Evolutionary conservation across 2,113 vertebrate genomes (phyloP).

Genomic region (Pachypanchax playfairii): DNA sequence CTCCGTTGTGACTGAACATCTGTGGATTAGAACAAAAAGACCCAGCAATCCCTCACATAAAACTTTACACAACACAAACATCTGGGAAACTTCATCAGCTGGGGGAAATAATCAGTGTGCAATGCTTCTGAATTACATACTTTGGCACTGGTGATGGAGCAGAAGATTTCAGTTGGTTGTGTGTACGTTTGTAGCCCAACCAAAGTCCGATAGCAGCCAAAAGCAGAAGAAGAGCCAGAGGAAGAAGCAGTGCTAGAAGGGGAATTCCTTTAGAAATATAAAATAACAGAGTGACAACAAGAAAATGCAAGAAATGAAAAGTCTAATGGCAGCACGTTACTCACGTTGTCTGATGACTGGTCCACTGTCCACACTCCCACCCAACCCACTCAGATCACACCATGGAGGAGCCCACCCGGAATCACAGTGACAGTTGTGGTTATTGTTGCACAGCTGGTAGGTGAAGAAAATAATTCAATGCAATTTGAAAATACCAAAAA

Average conservation of each 20-base stretch:
- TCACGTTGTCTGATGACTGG: slow-evolving; percentile 77
- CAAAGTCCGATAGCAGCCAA: slow-evolving; percentile 63
- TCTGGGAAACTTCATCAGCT: not conserved
- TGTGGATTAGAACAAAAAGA: slow-evolving; percentile 31
- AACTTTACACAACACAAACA: no score
- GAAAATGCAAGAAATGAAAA: not conserved
- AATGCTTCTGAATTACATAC: slow-evolving; percentile 14
- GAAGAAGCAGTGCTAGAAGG: slow-evolving; percentile 63
- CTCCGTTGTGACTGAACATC: slow-evolving; percentile 41
- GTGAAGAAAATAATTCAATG: slow-evolving; percentile 1
- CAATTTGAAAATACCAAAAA: no score
- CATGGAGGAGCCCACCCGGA: slow-evolving; percentile 89
- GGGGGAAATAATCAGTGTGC: not conserved
- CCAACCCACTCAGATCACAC: slow-evolving; percentile 83
- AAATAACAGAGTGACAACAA: not conserved
- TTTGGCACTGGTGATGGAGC: slow-evolving; percentile 35
- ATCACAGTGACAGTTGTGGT: slow-evolving; percentile 93
- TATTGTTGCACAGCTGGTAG: slow-evolving; percentile 93
- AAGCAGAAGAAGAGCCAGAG: slow-evolving; percentile 52
- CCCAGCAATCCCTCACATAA: slow-evolving; percentile 2
- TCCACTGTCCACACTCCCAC: slow-evolving; percentile 94
- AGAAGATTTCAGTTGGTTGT: slow-evolving; percentile 51
- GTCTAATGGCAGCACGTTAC: slow-evolving; percentile 14
- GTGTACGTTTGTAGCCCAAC: slow-evolving; percentile 68
- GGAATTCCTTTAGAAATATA: slow-evolving; percentile 45